Evolutionary conservation across 1,140 invertebrate genomes (phyloP), one percentile per base, ranked within the genome.

Genomic region (Drosophila triauraria): DNA sequence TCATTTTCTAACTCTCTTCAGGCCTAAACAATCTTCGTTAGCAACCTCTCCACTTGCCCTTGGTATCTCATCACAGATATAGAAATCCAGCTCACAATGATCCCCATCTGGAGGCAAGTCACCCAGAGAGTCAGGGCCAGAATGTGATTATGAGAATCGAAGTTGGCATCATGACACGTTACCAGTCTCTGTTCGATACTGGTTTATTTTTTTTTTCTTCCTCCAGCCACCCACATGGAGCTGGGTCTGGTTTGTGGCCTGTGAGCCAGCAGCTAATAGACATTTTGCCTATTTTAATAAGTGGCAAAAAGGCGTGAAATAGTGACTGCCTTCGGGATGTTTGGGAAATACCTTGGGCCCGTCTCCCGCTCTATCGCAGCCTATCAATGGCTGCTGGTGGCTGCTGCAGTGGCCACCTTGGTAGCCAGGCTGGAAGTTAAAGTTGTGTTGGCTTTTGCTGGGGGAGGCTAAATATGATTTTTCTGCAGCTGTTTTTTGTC

Each of bases 241-340:
- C 30, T 53, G 63, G 23, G 15, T 63, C 40, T 63, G 58, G 57
- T 20, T 65, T 30, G 20, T 51, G 59, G 59, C 15, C 17, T 7
- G 9, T n/a, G n/a, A 69, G 17, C 32, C 44, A 27, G 20, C 25
- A 47, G 53, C 68, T 81, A 90, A 88, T 90, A 90, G 85, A 88
- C 85, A 88, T 88, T 88, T 88, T 90, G 81, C 85, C 85, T 91
- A 90, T 90, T 90, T 90, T 90, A 90, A 90, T 90, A 90, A 90
- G 85, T 76, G 81, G 81, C 80, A 81, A 86, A 81, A 91, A 91
- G 87, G 87, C 87, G 87, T 86, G 87, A 91, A 91, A 91, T 91
- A 91, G 75, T 81, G 75, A 47, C 56, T 71, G 71, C 62, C 53
- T 48, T 71, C 5, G 78, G 58, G 56, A 67, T 78, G 53, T 62